A percentile compares a stretch with the other conserved stretches of the same genome.
Evolutionary conservation across 2,113 vertebrate genomes (phyloP).

Genomic region (human): DNA sequence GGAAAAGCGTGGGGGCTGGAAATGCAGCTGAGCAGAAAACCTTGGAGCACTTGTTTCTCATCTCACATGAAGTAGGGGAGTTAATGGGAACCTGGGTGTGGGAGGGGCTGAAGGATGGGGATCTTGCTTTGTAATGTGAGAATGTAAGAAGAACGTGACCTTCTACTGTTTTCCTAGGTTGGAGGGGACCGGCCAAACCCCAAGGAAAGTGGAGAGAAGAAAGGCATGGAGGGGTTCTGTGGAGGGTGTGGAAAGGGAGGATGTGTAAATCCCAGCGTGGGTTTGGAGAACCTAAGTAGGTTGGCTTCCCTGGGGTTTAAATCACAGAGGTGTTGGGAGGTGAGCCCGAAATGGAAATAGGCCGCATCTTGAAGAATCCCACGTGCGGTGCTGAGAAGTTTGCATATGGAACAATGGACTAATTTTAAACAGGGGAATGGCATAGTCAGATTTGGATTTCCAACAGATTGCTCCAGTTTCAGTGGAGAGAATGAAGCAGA

Average conservation of each 20-base stretch:
- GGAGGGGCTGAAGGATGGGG: fast-evolving
- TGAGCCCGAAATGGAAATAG: neutral
- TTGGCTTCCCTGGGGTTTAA: neutral
- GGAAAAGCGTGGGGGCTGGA: neutral
- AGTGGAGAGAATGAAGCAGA: neutral
- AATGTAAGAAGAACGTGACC: neutral
- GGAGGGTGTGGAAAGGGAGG: neutral
- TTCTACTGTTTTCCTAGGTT: neutral
- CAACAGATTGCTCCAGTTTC: neutral
- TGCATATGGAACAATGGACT: neutral
- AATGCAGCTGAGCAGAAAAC: neutral
- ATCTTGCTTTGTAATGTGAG: neutral
- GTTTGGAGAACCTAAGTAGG: neutral
- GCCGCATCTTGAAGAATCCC: neutral
- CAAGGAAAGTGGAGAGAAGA: neutral
- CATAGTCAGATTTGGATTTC: neutral
- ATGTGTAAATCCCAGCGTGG: too few species aligned
- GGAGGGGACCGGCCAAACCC: neutral
- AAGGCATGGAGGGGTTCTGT: neutral
- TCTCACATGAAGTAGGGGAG: neutral
- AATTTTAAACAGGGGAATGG: neutral
- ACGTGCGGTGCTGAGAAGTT: neutral
- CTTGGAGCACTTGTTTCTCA: neutral
- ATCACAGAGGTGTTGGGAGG: neutral
- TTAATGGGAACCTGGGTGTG: neutral